phyloP scores from a whole-genome alignment of 2,888 invertebrate species.

The Melolontha melolontha region DNA sequence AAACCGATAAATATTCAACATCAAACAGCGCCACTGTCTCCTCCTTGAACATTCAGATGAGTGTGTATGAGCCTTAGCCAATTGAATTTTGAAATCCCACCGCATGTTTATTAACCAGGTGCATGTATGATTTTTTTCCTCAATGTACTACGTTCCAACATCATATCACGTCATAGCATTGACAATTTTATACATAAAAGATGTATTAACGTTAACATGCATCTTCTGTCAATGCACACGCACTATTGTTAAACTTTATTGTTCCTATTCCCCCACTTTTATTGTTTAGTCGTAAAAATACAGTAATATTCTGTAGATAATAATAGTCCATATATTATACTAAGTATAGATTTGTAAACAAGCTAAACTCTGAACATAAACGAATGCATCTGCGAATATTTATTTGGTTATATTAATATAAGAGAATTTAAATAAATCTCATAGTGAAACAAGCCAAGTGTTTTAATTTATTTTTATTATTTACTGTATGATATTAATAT shows the following conservation, averaged over 20 bases:
- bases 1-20: slow-evolving; percentile 44
- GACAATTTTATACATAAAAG: slow-evolving; percentile 2
- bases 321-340: too few relatives aligned
- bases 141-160: slow-evolving; percentile 42
- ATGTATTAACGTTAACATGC: background rate
- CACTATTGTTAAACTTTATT: slow-evolving; percentile 15
- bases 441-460: too few relatives aligned
- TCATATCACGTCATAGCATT: slow-evolving; percentile 4
- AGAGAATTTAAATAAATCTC: too few relatives aligned
- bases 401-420: too few relatives aligned
- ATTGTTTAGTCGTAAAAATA: slow-evolving; percentile 21
- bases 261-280: slow-evolving; percentile 11
- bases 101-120: slow-evolving; percentile 55
- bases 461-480: too few relatives aligned
- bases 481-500: too few relatives aligned
- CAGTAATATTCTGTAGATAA: slow-evolving; percentile 3
- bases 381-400: too few relatives aligned
- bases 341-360: too few relatives aligned
- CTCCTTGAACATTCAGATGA: slow-evolving; percentile 55
- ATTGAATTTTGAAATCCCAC: slow-evolving; percentile 55
- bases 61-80: slow-evolving; percentile 51
- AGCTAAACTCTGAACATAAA: too few relatives aligned
- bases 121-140: slow-evolving; percentile 36
- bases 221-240: slow-evolving; percentile 1
- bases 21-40: slow-evolving; percentile 54